Evolutionary conservation across 2,113 vertebrate genomes (phyloP).

Genomic region (Sylvilagus bachmani): DNA sequence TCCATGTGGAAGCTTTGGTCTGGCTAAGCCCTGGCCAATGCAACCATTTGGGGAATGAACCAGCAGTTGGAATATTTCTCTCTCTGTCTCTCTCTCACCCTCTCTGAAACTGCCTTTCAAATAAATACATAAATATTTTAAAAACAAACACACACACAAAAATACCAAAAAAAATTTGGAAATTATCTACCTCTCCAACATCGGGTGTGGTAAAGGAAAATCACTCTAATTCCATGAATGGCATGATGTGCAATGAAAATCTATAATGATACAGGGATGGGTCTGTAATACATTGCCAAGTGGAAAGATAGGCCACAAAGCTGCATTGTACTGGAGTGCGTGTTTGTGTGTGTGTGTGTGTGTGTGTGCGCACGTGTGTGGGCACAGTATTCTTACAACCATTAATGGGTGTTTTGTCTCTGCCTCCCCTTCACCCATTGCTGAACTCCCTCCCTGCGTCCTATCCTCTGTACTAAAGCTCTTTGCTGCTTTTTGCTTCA

Average conservation of each 20-base stretch:
- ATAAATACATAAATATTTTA: too few relatives aligned
- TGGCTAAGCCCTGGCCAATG: too few relatives aligned
- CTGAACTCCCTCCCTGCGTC: neutral
- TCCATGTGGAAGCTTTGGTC: too few relatives aligned
- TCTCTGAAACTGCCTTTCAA: too few relatives aligned
- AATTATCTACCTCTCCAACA: neutral
- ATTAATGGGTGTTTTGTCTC: neutral
- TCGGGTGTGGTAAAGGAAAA: neutral
- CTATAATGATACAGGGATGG: rapidly evolving
- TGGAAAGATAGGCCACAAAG: neutral
- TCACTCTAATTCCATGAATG: neutral
- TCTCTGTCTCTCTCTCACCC: too few relatives aligned
- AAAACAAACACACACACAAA: too few relatives aligned
- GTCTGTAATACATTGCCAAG: rapidly evolving
- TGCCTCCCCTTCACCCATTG: conserved; percentile 13
- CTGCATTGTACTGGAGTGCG: neutral
- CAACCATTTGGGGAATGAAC: too few relatives aligned
- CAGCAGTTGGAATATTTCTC: too few relatives aligned
- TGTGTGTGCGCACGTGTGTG: neutral
- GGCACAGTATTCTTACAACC: neutral
- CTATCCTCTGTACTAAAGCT: neutral
- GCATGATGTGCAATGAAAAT: neutral
- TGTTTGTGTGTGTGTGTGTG: neutral
- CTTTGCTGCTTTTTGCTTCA: neutral
- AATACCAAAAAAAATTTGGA: neutral